Base-by-base conservation (phyloP, 37 sponge, comb jelly and placozoan species). In the Aphrocallistes beatrix region DNA sequence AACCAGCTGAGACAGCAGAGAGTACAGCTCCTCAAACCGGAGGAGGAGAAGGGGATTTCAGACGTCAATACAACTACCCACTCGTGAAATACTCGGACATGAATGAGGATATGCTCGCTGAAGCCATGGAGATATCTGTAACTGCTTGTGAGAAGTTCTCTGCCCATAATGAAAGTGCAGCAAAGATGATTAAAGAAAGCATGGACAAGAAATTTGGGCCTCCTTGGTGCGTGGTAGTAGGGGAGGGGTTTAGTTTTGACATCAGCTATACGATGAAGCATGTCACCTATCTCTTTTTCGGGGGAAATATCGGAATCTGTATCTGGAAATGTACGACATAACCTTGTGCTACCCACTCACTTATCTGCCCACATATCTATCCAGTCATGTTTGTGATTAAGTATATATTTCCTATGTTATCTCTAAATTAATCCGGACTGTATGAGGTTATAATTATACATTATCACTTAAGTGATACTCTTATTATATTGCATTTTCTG, bases 131-230 rank as follows among this genome's bases (percentile, higher is more conserved):
- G 84, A 83, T 99, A 83, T 99, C 96, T 88, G 99, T 99, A 8
- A 99, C 99, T 38, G 99, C 99, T 17, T 94, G 93, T 83, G 99
- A 99, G 82, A 99, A 99, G 81, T 94, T 92, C 82, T 86, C 90
- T 3, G 83, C 81, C 86, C 93, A 83, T 81, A 99, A 96, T 84
- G 99, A 99, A 94, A 86, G 83, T 83, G 99, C 99, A 83, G 93
- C 99, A 37, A 99, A 94, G 83, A 91, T 99, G 94, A 94, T 99
- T 37, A 99, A 99, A 42, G 99, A 99, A 49, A 94, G 94, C 0
- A 96, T 99, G 99, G 99, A 99, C 81, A 95, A 96, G 90, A 99
- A 99, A 92, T 99, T 96, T 90, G 99, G 99, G 10, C 90, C 93
- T 21, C 86, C 96, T 19, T 99, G 99, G 99, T 96, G 96, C 82